phyloP scores from a whole-genome alignment of 23 tunicate genomes.

The Oikopleura albicans region DNA sequence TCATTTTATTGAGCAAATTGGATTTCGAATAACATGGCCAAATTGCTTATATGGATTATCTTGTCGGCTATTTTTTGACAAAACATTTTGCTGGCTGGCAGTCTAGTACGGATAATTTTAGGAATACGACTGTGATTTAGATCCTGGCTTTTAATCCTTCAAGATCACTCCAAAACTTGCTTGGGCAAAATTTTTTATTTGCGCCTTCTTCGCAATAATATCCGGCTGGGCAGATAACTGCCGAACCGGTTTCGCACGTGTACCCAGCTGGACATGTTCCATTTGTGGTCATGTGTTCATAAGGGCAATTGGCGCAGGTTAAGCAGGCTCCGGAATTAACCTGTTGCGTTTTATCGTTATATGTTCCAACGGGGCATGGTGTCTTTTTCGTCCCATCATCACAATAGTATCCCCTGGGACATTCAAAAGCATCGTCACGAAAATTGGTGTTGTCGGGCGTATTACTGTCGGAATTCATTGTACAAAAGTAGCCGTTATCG shows the following conservation, averaged over 20 bases:
- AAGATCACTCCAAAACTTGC: background rate
- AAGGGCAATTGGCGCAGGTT: background rate
- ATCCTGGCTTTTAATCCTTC: background rate
- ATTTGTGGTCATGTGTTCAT: slow-evolving; percentile 3
- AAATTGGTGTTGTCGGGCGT: background rate
- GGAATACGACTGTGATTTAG: too few species aligned
- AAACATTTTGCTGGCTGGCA: too few species aligned
- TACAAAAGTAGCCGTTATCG: slow-evolving; percentile 59
- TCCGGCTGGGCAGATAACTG: slow-evolving; percentile 67
- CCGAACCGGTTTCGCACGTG: slow-evolving; percentile 41
- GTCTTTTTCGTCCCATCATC: background rate
- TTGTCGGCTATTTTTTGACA: too few species aligned
- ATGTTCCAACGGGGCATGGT: slow-evolving; percentile 59
- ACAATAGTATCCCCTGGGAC: background rate
- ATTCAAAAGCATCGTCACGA: background rate
- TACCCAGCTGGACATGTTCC: slow-evolving; percentile 56
- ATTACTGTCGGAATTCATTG: background rate
- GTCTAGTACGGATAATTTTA: slow-evolving; percentile 23
- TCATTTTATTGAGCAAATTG: too few species aligned
- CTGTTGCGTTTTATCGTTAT: slow-evolving; percentile 35
- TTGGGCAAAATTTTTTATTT: background rate
- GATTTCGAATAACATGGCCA: too few species aligned
- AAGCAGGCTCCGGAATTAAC: background rate
- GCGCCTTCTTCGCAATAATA: slow-evolving; percentile 29
- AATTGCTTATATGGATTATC: too few species aligned